Conservation (phyloP, 2,888 invertebrate genomes). For the Villa cingulata region DNA sequence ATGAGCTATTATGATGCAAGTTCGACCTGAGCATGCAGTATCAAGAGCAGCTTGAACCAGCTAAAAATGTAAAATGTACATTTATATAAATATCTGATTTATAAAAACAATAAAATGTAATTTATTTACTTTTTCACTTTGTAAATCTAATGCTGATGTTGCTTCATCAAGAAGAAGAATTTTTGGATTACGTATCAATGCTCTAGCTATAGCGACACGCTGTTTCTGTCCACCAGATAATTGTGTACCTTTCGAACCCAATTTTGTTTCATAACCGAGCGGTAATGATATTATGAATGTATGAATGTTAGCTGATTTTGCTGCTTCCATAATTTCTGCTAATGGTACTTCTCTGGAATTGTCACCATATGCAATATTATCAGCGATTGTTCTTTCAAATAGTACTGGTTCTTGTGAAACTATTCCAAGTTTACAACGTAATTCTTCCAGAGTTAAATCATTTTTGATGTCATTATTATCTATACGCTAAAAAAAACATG, state of each 20-base stretch:
- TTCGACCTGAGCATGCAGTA: conserved; percentile 62
- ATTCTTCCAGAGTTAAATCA: conserved; percentile 43
- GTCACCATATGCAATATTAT: conserved; percentile 86
- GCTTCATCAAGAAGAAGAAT: conserved; percentile 60
- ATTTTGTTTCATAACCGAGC: conserved; percentile 55
- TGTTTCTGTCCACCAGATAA: conserved; percentile 77
- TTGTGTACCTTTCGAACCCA: conserved; percentile 62
- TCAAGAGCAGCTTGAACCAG: conserved; percentile 76
- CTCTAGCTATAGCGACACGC: conserved; percentile 66
- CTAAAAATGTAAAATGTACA: conserved; percentile 14
- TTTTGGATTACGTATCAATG: conserved; percentile 55
- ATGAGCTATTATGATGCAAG: conserved; percentile 77
- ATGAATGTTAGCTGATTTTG: conserved; percentile 75
- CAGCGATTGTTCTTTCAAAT: conserved; percentile 73
- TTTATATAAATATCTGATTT: not conserved
- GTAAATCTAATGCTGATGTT: conserved; percentile 63
- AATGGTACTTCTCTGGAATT: conserved; percentile 47
- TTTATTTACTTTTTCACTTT: conserved; percentile 52
- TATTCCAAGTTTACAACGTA: conserved; percentile 67
- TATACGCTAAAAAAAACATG: conserved; percentile 29
- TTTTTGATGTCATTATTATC: conserved; percentile 41
- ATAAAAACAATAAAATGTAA: not conserved
- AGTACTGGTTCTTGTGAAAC: conserved; percentile 84
- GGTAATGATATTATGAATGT: conserved; percentile 68
- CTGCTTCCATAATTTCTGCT: conserved; percentile 62